Percentiles rank a stretch among this genome's conserved stretches.
These are phyloP conservation scores for Laticauda colubrina DNA, from an alignment of 2,113 vertebrate species.

Conservation along the genomic window DNA sequence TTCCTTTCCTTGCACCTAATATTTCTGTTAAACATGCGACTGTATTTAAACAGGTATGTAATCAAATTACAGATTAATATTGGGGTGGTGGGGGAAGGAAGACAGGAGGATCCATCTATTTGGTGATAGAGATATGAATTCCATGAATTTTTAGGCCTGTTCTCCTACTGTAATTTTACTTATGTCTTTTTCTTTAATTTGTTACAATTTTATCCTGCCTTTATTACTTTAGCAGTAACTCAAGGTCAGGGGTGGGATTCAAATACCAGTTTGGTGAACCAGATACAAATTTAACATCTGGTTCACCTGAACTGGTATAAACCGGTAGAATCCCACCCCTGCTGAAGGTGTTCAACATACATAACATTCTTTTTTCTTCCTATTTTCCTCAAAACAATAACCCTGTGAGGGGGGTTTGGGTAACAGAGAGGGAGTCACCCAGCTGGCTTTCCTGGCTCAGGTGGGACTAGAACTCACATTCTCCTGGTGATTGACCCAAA, in stretches of 20 bases:
- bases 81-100: neutral
- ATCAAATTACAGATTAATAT: slow-evolving; percentile 22
- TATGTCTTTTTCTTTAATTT: neutral
- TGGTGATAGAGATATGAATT: slow-evolving; percentile 41
- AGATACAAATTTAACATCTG: too few species aligned
- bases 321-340: too few species aligned
- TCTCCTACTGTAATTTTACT: neutral
- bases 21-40: slow-evolving; percentile 60
- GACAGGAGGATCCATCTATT: neutral
- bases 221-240: neutral
- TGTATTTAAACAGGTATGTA: slow-evolving; percentile 51
- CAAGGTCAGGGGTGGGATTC: too few species aligned
- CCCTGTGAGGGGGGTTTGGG: neutral
- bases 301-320: too few species aligned
- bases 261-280: too few species aligned
- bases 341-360: neutral
- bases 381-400: neutral
- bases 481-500: too few species aligned
- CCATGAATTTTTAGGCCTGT: slow-evolving; percentile 40
- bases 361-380: neutral
- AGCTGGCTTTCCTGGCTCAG: too few species aligned
- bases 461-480: too few species aligned
- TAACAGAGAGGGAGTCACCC: neutral
- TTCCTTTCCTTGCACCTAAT: slow-evolving; percentile 50
- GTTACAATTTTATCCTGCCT: neutral